Evolutionary conservation across 2,888 invertebrate genomes (phyloP).

Genomic region (Drosophila antonietae): DNA sequence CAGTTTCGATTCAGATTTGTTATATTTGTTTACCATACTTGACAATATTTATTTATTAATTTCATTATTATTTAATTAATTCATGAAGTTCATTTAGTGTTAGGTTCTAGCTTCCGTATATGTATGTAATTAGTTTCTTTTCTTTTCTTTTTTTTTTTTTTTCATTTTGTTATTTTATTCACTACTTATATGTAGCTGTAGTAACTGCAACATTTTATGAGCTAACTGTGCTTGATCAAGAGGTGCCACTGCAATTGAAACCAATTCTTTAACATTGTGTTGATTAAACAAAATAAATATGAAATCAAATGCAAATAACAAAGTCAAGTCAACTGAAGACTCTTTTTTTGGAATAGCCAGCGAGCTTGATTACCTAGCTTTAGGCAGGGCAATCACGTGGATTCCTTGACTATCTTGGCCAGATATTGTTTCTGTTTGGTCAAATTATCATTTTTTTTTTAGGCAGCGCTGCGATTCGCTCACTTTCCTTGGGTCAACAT

Average conservation of each 20-base stretch:
- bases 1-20: slow-evolving; percentile 13
- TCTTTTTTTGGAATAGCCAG: neutral
- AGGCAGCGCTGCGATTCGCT: neutral
- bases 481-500: slow-evolving; percentile 8
- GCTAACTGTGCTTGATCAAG: slow-evolving; percentile 56
- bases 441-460: neutral
- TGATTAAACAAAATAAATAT: neutral
- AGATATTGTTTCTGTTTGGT: slow-evolving; percentile 9
- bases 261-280: slow-evolving; percentile 8
- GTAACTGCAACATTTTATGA: slow-evolving; percentile 56
- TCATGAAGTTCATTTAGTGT: slow-evolving; percentile 15
- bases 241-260: slow-evolving; percentile 43
- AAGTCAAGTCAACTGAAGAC: no score
- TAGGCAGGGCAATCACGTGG: no score
- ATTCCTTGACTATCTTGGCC: slow-evolving; percentile 9
- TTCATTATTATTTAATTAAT: slow-evolving; percentile 35
- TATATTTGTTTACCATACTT: slow-evolving; percentile 39
- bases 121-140: slow-evolving; percentile 13
- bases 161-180: slow-evolving; percentile 15
- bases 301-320: neutral
- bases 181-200: slow-evolving; percentile 37
- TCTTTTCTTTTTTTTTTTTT: neutral
- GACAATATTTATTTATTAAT: slow-evolving; percentile 41
- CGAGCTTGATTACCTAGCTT: neutral
- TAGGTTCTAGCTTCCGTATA: slow-evolving; percentile 17